These are phyloP conservation scores for Ametastegia equiseti DNA, from an alignment of 2,888 invertebrate genomes.

Conservation along the genomic window DNA sequence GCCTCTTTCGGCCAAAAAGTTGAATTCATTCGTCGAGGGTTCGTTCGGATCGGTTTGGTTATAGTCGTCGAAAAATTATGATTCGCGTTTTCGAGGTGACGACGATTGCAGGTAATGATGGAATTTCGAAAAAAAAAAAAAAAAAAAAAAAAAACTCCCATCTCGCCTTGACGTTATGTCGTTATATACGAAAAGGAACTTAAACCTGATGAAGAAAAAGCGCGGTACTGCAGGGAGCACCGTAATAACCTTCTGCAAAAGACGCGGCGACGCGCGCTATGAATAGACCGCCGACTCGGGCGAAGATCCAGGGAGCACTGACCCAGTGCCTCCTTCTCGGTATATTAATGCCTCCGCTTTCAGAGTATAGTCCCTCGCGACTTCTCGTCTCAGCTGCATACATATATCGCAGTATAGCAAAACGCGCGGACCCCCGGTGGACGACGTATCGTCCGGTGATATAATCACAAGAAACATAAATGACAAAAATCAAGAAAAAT, in stretches of 20 bases:
- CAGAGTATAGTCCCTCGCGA: constrained; percentile 1
- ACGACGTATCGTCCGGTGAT: background rate
- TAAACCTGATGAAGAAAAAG: too few species aligned
- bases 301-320: constrained; percentile 71
- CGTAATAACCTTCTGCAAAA: background rate
- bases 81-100: too few species aligned
- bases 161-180: too few species aligned
- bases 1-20: too few species aligned
- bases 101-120: too few species aligned
- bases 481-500: background rate
- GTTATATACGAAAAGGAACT: too few species aligned
- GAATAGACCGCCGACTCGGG: constrained; percentile 65
- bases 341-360: background rate
- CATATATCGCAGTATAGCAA: too few species aligned
- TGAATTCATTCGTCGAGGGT: too few species aligned
- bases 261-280: constrained; percentile 51
- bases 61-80: too few species aligned
- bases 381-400: constrained; percentile 2
- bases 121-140: too few species aligned
- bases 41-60: too few species aligned
- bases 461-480: background rate
- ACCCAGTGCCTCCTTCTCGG: constrained; percentile 69
- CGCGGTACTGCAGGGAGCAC: background rate
- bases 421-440: background rate
- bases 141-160: too few species aligned